Percentiles rank a stretch among this genome's conserved stretches.
Evolutionary conservation across 2,888 invertebrate genomes (phyloP).

Genomic region (Sphecodes monilicornis): DNA sequence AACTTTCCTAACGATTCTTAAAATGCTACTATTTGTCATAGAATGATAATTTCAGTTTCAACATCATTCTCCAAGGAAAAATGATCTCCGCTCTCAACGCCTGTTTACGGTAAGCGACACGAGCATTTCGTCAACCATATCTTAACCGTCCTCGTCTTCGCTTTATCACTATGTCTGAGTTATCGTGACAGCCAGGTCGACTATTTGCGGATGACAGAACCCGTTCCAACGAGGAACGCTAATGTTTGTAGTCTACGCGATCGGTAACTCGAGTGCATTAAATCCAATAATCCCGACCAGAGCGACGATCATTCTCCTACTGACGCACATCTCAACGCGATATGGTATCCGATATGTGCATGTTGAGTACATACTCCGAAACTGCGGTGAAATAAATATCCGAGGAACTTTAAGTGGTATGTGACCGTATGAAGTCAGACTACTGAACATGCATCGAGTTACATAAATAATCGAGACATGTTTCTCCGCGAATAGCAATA

Average conservation of each 20-base stretch:
- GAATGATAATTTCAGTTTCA: not conserved
- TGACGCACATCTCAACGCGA: constrained; percentile 34
- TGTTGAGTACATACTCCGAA: not conserved
- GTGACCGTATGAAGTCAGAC: not conserved
- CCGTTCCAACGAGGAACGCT: constrained; percentile 44
- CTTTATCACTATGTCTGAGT: constrained; percentile 44
- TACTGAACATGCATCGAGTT: not conserved
- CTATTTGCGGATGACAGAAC: constrained; percentile 70
- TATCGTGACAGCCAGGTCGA: constrained; percentile 61
- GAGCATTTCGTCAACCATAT: constrained; percentile 8
- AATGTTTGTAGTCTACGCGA: constrained; percentile 56
- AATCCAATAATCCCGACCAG: constrained; percentile 57
- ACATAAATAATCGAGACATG: not conserved
- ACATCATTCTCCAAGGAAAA: not conserved
- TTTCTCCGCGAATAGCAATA: not conserved
- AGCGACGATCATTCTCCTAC: constrained; percentile 47
- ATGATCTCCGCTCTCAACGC: not conserved
- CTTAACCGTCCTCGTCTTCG: constrained; percentile 24
- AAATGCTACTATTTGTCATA: no score
- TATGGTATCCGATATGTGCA: not conserved
- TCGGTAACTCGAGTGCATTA: constrained; percentile 54
- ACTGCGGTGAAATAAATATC: not conserved
- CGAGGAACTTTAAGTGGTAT: not conserved
- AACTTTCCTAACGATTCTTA: no score
- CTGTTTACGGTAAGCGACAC: not conserved